Evolutionary conservation across 2,888 invertebrate genomes (phyloP), one percentile per base, ranked within the genome.

Genomic region (Epirrita christyi): DNA sequence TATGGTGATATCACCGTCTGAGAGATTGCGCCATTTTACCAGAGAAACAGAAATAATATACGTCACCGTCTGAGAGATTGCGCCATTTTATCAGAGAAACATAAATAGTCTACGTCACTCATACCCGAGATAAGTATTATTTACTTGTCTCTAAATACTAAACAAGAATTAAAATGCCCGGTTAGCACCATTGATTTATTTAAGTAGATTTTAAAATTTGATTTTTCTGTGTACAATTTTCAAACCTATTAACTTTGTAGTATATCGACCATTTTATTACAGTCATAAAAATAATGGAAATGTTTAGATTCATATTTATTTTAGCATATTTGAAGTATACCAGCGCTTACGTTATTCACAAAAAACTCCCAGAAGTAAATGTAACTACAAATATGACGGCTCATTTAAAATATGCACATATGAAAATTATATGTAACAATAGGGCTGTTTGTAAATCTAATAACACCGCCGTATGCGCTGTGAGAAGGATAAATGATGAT

Each of bases 401-500:
- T 2, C 76, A 84, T 74, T 72, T 85, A 46, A 59, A 75, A 27
- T 61, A 63, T 8, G 51, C 60, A 5, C 68, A 64, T 40, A 59
- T 83, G 1, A 45, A 48, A 32, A 61, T 49, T 3, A 59, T 75
- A 48, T 88, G 87, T 53, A 32, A 41, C 0, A 61, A 66, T 2
- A 71, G 72, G 42, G 45, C 67, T 8, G 1, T 78, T 0, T 88
- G 87, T 43, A 60, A 55, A 37, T 70, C 67, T 0, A 76, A 75
- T 27, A 54, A 66, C 10, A 65, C 62, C 0, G 51, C 43, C 0
- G 40, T 88, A 0, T 88, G 88, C 61, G 66, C 78, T 0, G 55
- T 76, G 1, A 70, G 82, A 46, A 34, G 63, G 0, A 0, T 56
- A 0, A 63, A 71, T 6, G 52, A 61, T 0, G 66, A 42, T 4